Evolutionary conservation across 2,888 invertebrate genomes (phyloP).

Genomic region (Chloroclystis v-ata): DNA sequence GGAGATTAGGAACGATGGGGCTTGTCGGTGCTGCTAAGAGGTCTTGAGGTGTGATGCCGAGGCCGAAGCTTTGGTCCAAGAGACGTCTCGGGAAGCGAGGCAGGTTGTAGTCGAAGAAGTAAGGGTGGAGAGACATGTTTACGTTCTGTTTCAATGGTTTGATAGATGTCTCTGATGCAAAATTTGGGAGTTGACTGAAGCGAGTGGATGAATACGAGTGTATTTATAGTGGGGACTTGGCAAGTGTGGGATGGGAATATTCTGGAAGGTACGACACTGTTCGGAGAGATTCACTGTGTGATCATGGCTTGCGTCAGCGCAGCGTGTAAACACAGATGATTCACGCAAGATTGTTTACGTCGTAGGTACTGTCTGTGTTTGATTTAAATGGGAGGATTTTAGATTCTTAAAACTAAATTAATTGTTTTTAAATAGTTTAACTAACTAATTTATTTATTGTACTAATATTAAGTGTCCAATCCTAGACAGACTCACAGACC

Average conservation of each 20-base stretch:
- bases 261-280: slow-evolving; percentile 11
- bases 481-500: too few species aligned
- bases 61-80: slow-evolving; percentile 65
- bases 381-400: too few species aligned
- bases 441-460: too few species aligned
- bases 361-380: not conserved
- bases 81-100: slow-evolving; percentile 60
- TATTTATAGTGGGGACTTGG: slow-evolving; percentile 13
- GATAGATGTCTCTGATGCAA: not conserved
- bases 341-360: not conserved
- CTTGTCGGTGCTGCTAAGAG: slow-evolving; percentile 45
- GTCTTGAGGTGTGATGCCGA: slow-evolving; percentile 63
- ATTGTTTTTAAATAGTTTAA: too few species aligned
- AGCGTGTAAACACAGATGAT: not conserved
- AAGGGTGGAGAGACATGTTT: slow-evolving; percentile 57
- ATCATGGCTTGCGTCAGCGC: not conserved
- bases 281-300: slow-evolving; percentile 4
- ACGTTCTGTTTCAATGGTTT: too few species aligned
- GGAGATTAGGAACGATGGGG: slow-evolving; percentile 44
- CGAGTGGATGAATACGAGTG: not conserved
- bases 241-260: slow-evolving; percentile 7
- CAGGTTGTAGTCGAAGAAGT: slow-evolving; percentile 54
- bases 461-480: too few species aligned
- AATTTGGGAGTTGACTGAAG: not conserved
- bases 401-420: too few species aligned